Percentiles rank a stretch among this genome's conserved stretches.
Conservation (phyloP, 2,888 invertebrate genomes). For the Diplolepis rosae region DNA sequence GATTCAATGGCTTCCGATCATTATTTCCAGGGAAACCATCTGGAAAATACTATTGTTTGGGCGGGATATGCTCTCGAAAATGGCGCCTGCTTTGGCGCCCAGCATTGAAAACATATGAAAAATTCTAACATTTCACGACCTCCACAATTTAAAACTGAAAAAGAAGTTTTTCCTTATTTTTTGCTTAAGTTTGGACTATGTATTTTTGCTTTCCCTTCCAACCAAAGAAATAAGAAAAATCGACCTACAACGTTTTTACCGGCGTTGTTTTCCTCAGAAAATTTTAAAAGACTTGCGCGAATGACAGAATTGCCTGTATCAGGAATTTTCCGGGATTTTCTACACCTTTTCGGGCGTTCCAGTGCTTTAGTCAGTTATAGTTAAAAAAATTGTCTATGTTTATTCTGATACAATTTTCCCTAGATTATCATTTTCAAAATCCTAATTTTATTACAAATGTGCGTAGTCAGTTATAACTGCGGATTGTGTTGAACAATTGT, state of each 20-base stretch:
- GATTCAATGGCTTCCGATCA: background rate
- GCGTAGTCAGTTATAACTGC: no score
- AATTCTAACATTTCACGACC: background rate
- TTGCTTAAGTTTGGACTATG: no score
- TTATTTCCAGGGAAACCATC: background rate
- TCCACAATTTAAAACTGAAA: background rate
- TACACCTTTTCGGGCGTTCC: background rate
- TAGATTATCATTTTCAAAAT: no score
- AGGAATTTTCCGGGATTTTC: background rate
- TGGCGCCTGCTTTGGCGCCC: slow-evolving; percentile 58
- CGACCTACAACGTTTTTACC: background rate
- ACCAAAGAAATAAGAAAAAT: background rate
- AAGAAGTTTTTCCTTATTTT: background rate
- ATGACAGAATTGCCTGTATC: background rate
- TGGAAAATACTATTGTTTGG: slow-evolving; percentile 46
- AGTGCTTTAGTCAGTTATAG: background rate
- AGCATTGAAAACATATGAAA: slow-evolving; percentile 42
- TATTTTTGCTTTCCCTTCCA: background rate
- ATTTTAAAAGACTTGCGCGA: background rate
- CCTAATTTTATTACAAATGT: no score
- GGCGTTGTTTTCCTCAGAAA: background rate
- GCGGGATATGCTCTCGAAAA: slow-evolving; percentile 54
- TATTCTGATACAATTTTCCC: no score
- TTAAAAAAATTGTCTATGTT: background rate
- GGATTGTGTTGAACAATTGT: no score